A percentile compares a stretch with the other conserved stretches of the same genome.
phyloP scores from a whole-genome alignment of 1,140 invertebrate species.

The Bathynomus jamesi region DNA sequence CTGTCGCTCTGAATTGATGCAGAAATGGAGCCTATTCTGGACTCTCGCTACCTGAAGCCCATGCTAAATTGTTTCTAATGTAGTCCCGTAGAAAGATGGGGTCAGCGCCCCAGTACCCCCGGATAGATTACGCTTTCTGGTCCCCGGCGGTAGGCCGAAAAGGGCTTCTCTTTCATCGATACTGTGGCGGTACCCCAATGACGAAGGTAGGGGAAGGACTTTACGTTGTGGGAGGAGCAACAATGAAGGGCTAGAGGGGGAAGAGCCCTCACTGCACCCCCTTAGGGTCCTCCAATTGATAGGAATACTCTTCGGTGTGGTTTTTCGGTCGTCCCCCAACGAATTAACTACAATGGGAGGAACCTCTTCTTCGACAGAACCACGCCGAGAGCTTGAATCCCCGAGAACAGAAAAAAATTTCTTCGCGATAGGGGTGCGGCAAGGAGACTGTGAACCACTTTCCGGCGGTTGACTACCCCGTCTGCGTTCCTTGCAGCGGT shows the following conservation, averaged over 20 bases:
- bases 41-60: background rate
- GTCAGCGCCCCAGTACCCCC: background rate
- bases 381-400: background rate
- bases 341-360: too few species aligned
- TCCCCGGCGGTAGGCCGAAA: background rate
- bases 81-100: background rate
- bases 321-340: background rate
- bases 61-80: background rate
- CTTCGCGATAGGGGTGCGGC: background rate
- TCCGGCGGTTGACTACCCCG: background rate
- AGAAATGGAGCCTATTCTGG: background rate
- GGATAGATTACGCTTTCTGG: background rate
- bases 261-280: background rate
- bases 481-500: background rate
- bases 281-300: background rate
- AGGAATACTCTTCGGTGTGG: background rate
- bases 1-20: background rate
- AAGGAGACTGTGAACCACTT: background rate
- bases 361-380: background rate
- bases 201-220: background rate
- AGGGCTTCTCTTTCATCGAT: background rate
- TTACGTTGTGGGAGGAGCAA: background rate
- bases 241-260: background rate
- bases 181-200: background rate
- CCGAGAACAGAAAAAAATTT: background rate